These are phyloP conservation scores for Melanaphis sacchari DNA, from an alignment of 1,140 invertebrate species.

Conservation along the genomic window DNA sequence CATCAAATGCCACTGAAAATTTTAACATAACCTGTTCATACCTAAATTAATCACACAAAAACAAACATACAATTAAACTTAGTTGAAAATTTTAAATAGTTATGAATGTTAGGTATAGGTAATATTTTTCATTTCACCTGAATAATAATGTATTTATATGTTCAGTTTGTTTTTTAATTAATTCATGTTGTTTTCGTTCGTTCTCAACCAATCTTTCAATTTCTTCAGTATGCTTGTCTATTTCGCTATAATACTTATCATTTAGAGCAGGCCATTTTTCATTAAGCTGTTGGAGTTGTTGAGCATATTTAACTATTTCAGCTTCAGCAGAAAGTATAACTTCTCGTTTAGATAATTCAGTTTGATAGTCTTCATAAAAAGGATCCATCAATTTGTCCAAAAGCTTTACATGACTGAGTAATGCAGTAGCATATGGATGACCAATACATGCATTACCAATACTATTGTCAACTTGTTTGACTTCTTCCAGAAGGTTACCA, in stretches of 20 bases:
- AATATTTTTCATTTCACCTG: conserved; percentile 32
- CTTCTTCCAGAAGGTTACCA: conserved; percentile 25
- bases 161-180: conserved; percentile 43
- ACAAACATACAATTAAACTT: not conserved
- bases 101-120: not conserved
- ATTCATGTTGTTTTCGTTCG: conserved; percentile 30
- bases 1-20: conserved; percentile 46
- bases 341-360: conserved; percentile 45
- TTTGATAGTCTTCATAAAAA: conserved; percentile 49
- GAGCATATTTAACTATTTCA: conserved; percentile 20
- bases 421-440: conserved; percentile 41
- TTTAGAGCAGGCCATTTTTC: conserved; percentile 44
- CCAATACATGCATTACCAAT: conserved; percentile 54
- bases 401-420: conserved; percentile 41
- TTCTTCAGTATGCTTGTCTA: conserved; percentile 51
- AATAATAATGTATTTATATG: conserved; percentile 41
- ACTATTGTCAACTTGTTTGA: conserved; percentile 27
- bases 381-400: conserved; percentile 53
- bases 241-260: conserved; percentile 43
- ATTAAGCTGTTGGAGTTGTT: not conserved
- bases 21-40: conserved; percentile 47
- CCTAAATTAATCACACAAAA: not conserved
- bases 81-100: not conserved
- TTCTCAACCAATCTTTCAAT: conserved; percentile 37
- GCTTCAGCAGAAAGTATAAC: conserved; percentile 42